Evolutionary conservation across 1,140 invertebrate species (phyloP), one percentile per base, ranked within the genome.

Genomic region (Megalopta genalis): DNA sequence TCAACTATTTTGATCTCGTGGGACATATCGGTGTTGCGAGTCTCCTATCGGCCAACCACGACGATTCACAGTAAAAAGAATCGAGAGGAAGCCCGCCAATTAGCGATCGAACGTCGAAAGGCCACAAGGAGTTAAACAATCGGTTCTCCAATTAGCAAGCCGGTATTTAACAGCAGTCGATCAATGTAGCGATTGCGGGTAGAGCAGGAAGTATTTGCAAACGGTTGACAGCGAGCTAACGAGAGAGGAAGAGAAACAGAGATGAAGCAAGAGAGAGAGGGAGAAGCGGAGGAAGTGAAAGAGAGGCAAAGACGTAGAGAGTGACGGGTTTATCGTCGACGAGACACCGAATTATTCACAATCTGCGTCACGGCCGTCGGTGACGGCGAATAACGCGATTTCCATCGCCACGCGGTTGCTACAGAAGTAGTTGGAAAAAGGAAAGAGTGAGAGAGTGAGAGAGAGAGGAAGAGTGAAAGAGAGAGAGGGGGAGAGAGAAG

Each of bases 281-380:
- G 39, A 7, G 39, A 42, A 42, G 4, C 32, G 4, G 39, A 42
- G 7, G 39, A 0, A 42, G 10, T 4, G 59, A 32, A 18, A 37
- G 1, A 4, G 60, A 0, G 8, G 16, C 3, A n/a, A n/a, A 57
- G 12, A 8, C 49, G 5, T 14, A 21, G 14, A 52, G 42, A 52
- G 49, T 21, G 49, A 52, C 49, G 16, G 32, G 63, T 37, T 65
- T 65, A 65, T 42, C 37, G 14, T 59, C 16, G 42, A 52, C 21
- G 18, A 18, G n/a, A 1, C 12, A 7, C 3, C 23, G 49, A 66
- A 67, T 79, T 74, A 74, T 79, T 49, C 37, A 62, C 54, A 54
- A 62, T 32, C 70, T 64, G 21, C 60, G 59, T 65, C 60, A 27
- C 12, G 18, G 46, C 9, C 23, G 23, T 37, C 10, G 42, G 42